Conservation (phyloP, 2,797 vertebrate genomes). For the Semotilus atromaculatus region DNA sequence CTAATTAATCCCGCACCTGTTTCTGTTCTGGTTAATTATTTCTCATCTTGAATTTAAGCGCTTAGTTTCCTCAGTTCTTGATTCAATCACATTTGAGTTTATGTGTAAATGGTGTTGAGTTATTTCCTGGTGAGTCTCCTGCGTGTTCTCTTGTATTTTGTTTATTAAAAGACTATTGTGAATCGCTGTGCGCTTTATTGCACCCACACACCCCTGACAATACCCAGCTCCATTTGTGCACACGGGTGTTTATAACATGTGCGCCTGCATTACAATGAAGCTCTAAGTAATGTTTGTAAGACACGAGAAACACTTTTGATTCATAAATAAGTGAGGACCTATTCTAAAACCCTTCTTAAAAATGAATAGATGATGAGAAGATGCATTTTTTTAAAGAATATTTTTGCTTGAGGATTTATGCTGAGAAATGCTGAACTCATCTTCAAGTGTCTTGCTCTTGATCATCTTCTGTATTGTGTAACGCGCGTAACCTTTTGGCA, state of each 20-base stretch:
- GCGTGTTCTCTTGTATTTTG: neutral
- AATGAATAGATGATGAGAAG: constrained; percentile 30
- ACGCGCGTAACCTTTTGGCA: constrained; percentile 58
- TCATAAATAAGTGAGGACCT: constrained; percentile 34
- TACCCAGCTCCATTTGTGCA: constrained; percentile 18
- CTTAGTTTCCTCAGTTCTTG: neutral
- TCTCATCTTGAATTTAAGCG: neutral
- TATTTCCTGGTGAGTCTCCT: neutral
- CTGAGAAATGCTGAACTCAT: constrained; percentile 41
- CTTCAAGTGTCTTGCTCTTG: constrained; percentile 55
- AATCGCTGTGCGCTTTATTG: neutral
- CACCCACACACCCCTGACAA: neutral
- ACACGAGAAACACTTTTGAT: constrained; percentile 5
- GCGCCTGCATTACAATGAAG: constrained; percentile 10
- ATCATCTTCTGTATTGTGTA: constrained; percentile 58
- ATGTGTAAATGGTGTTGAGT: no score
- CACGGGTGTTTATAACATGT: constrained; percentile 4
- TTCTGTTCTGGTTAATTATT: neutral
- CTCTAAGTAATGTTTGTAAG: constrained; percentile 10
- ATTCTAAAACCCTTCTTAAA: constrained; percentile 25
- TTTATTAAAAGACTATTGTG: neutral
- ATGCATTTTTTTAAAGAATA: constrained; percentile 1
- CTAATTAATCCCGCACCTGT: neutral
- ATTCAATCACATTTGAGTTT: no score
- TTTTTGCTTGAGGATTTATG: neutral